phyloP scores from a whole-genome alignment of 64 coral and sea anemone species.

The Dendrophyllia cribrosa region DNA sequence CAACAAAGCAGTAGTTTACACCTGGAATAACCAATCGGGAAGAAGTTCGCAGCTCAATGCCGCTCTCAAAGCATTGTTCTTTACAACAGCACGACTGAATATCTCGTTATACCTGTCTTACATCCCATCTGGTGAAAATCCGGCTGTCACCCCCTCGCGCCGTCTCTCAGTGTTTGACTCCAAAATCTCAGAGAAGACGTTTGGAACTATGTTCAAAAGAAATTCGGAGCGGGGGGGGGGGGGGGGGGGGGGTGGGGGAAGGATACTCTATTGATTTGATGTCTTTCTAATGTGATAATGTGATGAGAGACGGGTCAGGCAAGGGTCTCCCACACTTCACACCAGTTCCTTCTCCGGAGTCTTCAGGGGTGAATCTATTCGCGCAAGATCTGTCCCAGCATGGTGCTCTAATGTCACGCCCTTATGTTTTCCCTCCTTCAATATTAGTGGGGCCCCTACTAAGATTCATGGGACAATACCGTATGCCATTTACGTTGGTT shows the following conservation, averaged over 20 bases:
- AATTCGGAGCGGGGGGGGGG: background rate
- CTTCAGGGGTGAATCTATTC: slow-evolving; percentile 5
- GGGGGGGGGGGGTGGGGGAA: too few relatives aligned
- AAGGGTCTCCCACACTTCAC: slow-evolving; percentile 13
- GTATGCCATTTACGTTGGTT: too few relatives aligned
- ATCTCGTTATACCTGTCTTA: background rate
- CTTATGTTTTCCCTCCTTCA: too few relatives aligned
- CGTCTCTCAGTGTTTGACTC: background rate
- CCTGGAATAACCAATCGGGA: slow-evolving; percentile 25
- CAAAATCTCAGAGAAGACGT: background rate
- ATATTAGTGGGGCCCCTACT: too few relatives aligned
- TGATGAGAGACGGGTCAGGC: background rate
- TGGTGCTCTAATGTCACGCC: too few relatives aligned
- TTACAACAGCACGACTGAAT: background rate
- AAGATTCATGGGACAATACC: too few relatives aligned
- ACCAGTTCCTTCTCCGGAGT: background rate
- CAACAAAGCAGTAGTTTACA: slow-evolving; percentile 42
- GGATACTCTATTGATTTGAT: background rate
- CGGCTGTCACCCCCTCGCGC: background rate
- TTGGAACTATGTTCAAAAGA: background rate
- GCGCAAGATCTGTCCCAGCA: slow-evolving; percentile 20
- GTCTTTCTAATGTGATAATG: slow-evolving; percentile 19
- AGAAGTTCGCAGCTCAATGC: background rate
- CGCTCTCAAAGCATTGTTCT: background rate
- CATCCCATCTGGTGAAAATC: background rate